Evolutionary conservation across 2,797 vertebrate genomes (phyloP).

Genomic region (Eulemur mongoz): DNA sequence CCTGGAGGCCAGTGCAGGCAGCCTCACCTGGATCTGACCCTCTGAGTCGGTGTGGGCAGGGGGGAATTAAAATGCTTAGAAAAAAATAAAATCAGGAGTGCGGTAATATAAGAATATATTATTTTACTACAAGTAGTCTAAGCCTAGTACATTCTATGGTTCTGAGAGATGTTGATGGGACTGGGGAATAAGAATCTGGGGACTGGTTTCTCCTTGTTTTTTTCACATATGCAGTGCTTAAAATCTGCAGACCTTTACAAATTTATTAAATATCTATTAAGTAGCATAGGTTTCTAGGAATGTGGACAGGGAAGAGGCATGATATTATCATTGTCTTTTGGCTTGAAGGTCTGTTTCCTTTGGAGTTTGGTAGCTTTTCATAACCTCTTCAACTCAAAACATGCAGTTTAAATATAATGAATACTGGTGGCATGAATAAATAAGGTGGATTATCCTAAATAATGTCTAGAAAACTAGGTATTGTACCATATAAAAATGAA

Average conservation of each 20-base stretch:
- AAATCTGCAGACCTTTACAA: background rate
- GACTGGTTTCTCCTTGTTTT: background rate
- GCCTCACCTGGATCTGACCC: background rate
- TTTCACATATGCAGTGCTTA: background rate
- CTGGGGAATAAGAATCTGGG: background rate
- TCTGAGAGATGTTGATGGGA: background rate
- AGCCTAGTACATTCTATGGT: background rate
- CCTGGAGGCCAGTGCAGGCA: no score
- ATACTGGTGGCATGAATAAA: background rate
- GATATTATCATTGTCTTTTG: background rate
- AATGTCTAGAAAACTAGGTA: background rate
- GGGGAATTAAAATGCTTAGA: background rate
- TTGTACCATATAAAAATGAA: background rate
- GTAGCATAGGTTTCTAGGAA: background rate
- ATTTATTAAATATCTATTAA: background rate
- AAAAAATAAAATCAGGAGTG: background rate
- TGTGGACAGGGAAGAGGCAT: background rate
- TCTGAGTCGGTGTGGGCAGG: background rate
- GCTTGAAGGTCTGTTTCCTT: background rate
- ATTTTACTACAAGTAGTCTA: background rate
- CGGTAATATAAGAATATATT: background rate
- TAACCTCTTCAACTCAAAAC: background rate
- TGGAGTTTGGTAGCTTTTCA: background rate
- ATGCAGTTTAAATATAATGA: background rate
- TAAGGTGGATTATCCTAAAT: background rate